Evolutionary conservation across 2,113 vertebrate species (phyloP).

Genomic region (Dendropsophus ebraccatus): DNA sequence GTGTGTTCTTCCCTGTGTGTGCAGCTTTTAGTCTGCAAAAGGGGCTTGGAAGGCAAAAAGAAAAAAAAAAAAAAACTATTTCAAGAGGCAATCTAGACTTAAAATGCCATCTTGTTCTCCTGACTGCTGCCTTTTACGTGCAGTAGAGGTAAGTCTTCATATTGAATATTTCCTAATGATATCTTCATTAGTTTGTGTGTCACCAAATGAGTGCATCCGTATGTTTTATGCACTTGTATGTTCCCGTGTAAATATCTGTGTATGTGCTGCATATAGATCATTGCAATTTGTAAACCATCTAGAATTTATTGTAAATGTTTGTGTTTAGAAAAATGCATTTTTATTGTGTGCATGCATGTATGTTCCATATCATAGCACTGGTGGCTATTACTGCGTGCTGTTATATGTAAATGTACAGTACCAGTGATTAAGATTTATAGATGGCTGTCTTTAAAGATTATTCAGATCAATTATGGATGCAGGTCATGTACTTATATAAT

Average conservation of each 20-base stretch:
- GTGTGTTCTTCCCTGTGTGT: slow-evolving; percentile 61
- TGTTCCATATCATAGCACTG: background rate
- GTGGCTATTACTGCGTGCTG: background rate
- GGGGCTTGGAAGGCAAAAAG: slow-evolving; percentile 60
- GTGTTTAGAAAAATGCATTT: background rate
- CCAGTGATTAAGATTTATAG: too few relatives aligned
- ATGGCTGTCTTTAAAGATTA: too few relatives aligned
- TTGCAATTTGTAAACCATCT: background rate
- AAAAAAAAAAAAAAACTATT: slow-evolving; percentile 62
- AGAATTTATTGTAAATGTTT: background rate
- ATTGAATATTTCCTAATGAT: slow-evolving; percentile 12
- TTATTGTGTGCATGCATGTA: slow-evolving; percentile 18
- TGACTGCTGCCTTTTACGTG: slow-evolving; percentile 87
- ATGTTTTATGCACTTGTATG: slow-evolving; percentile 23
- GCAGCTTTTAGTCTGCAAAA: slow-evolving; percentile 62
- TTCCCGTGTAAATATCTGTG: slow-evolving; percentile 14
- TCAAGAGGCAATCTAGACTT: slow-evolving; percentile 70
- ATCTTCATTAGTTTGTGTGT: slow-evolving; percentile 19
- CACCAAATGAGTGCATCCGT: background rate
- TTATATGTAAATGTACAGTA: background rate
- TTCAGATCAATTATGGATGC: background rate
- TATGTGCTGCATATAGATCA: background rate
- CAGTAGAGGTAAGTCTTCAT: slow-evolving; percentile 81
- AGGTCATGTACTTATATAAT: background rate
- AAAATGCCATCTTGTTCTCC: slow-evolving; percentile 92